These are phyloP conservation scores for Cettia cetti DNA, from an alignment of 2,113 vertebrate genomes.

Conservation along the genomic window DNA sequence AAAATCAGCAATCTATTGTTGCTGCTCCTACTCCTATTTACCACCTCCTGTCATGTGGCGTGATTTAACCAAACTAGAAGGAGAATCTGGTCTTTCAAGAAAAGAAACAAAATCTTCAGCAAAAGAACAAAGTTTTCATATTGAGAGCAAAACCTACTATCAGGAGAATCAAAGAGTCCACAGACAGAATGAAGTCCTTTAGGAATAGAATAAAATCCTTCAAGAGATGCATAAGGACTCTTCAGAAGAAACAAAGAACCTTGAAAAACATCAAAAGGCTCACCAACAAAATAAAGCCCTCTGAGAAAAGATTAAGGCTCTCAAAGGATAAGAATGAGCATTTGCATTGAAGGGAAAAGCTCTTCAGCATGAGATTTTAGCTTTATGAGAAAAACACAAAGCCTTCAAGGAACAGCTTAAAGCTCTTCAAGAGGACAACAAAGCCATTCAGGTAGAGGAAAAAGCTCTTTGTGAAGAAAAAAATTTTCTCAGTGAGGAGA, in stretches of 20 bases:
- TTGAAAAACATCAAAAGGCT: background rate
- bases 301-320: background rate
- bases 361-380: background rate
- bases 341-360: constrained; percentile 11
- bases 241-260: background rate
- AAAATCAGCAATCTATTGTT: background rate
- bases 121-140: background rate
- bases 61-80: background rate
- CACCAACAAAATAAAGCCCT: background rate
- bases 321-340: background rate
- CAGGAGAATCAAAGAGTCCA: background rate
- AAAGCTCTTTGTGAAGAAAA: background rate
- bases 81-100: background rate
- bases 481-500: background rate
- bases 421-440: background rate
- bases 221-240: background rate
- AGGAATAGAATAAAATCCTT: background rate
- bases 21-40: background rate
- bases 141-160: background rate
- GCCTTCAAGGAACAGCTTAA: constrained; percentile 7
- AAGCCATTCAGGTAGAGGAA: background rate
- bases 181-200: background rate
- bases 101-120: background rate
- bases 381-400: background rate
- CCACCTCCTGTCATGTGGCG: background rate